A percentile compares a stretch with the other conserved stretches of the same genome.
Conservation (phyloP, 2,797 vertebrate species). For the Lepus townsendii region DNA sequence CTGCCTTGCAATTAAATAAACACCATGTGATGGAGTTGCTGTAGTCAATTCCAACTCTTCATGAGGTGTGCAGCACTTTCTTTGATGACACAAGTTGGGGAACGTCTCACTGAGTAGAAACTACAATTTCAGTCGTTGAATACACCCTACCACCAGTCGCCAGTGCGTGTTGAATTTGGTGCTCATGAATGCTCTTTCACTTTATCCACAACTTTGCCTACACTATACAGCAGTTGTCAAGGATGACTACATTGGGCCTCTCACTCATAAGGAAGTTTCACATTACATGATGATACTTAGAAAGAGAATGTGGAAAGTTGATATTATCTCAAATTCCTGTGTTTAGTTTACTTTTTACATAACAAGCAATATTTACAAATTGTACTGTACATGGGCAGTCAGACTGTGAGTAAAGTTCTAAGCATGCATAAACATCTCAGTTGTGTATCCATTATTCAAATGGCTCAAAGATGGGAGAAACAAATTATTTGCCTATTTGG, state of each 20-base stretch:
- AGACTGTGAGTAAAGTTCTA: background rate
- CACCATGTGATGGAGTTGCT: no score
- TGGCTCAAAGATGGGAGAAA: background rate
- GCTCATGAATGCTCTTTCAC: slow-evolving; percentile 8
- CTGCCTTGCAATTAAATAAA: no score
- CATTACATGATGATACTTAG: background rate
- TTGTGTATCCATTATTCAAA: background rate
- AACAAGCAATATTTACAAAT: background rate
- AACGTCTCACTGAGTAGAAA: background rate
- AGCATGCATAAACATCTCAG: background rate
- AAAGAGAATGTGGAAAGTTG: background rate
- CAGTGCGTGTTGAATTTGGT: background rate
- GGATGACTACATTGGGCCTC: background rate
- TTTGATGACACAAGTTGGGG: background rate
- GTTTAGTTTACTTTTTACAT: background rate
- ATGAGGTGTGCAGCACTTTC: background rate
- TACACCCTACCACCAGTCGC: background rate
- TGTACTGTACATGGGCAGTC: background rate
- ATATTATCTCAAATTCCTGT: background rate
- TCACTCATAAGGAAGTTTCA: background rate
- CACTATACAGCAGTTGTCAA: background rate
- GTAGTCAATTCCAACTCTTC: background rate
- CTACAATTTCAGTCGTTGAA: background rate
- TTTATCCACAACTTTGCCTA: background rate
- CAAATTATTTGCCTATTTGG: background rate